These are phyloP conservation scores for Scortum barcoo DNA, from an alignment of 2,113 vertebrate genomes.

Conservation along the genomic window DNA sequence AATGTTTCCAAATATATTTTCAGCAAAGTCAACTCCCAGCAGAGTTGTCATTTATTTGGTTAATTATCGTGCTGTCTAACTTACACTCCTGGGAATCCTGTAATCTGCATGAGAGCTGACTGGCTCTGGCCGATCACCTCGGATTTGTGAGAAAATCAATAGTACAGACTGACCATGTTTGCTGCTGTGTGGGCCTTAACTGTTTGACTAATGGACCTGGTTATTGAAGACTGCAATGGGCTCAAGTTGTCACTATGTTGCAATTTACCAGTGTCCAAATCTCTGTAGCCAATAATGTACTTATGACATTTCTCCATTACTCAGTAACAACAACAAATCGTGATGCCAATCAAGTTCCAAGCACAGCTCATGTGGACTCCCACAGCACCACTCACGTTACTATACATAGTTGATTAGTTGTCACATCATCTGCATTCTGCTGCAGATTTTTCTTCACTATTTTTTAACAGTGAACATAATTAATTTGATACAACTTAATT, in stretches of 20 bases:
- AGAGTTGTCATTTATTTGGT: constrained; percentile 64
- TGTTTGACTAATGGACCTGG: constrained; percentile 65
- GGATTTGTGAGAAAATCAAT: constrained; percentile 80
- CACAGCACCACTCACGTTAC: not conserved
- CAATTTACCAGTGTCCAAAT: constrained; percentile 59
- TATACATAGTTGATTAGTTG: constrained; percentile 37
- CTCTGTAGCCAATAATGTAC: constrained; percentile 34
- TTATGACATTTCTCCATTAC: constrained; percentile 23
- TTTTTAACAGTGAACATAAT: constrained; percentile 19
- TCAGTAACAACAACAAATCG: constrained; percentile 42
- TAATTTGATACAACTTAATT: constrained; percentile 4
- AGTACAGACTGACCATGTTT: constrained; percentile 58
- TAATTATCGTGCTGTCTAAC: constrained; percentile 52
- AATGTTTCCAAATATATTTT: constrained; percentile 48
- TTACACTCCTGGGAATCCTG: constrained; percentile 62
- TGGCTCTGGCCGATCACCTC: constrained; percentile 73
- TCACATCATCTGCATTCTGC: constrained; percentile 31
- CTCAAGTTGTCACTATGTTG: constrained; percentile 66
- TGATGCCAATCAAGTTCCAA: constrained; percentile 38
- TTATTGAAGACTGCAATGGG: constrained; percentile 59
- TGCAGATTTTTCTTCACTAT: constrained; percentile 14
- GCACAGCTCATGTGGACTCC: constrained; percentile 7
- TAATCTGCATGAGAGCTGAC: constrained; percentile 71
- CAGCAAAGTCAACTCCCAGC: constrained; percentile 39
- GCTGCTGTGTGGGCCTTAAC: constrained; percentile 61